Base-by-base conservation (phyloP, 2,888 invertebrate genomes). In the Helicoverpa assulta region DNA sequence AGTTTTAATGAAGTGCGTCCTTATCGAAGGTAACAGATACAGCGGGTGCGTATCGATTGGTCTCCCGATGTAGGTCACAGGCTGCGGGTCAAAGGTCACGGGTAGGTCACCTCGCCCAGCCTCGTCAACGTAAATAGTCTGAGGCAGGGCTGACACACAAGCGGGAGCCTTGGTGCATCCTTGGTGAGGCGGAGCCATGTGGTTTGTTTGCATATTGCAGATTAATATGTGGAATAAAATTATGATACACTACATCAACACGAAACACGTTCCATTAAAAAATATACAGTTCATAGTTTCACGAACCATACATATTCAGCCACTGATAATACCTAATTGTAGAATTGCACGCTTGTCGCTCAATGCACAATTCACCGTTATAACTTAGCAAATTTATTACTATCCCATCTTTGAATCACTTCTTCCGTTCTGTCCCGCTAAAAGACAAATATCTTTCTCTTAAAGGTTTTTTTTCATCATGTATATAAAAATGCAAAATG, bases 61-160 rank as follows among this genome's bases (percentile, higher is more conserved):
- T 66, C 74, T 78, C 83, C 81, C 78, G 85, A 92, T 93, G 91
- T 96, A 94, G 96, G 96, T 96, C 96, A 92, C 92, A 95, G 96
- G 93, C 95, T 95, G 81, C 93, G 91, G 96, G 96, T 96, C 96
- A 96, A 95, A 96, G 96, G 96, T 96, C 96, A 93, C 92, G 93
- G 91, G 92, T 92, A 93, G 95, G 93, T 94, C 94, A 88, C 90
- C 87, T 85, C 85, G 77, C 85, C 84, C 86, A 88, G 88, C 86
- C 86, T 87, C 89, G 86, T 82, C 88, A 89, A 88, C 89, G 89
- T 92, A 91, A 91, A 90, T 90, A 89, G 88, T 89, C 91, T 89
- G 88, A 88, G 84, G 84, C 84, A 85, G 85, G 85, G 82, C 16
- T 82, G 79, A 52, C 77, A 67, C 76, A 68, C 43, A 43, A 65